Conservation (phyloP, 1,140 invertebrate genomes). For the Formica exsecta region DNA sequence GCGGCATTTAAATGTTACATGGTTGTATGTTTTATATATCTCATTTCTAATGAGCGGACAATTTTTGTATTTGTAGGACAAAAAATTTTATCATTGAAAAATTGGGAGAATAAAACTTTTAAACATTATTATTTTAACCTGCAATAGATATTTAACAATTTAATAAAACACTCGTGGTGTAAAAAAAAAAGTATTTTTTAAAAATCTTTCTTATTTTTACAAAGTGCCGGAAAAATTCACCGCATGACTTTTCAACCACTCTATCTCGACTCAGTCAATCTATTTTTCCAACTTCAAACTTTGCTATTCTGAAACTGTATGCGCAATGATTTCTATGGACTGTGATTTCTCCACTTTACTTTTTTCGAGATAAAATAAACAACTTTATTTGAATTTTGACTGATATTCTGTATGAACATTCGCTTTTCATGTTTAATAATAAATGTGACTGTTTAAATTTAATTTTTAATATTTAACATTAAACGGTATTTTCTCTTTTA, state of each 20-base stretch:
- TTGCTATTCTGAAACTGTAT: slow-evolving; percentile 28
- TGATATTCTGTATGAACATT: not conserved
- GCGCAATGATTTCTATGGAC: slow-evolving; percentile 11
- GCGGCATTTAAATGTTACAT: not conserved
- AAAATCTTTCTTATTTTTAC: slow-evolving; percentile 41
- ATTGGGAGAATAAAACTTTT: not conserved
- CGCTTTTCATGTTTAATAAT: not conserved
- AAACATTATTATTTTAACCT: slow-evolving; percentile 1
- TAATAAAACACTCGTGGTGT: slow-evolving; percentile 6
- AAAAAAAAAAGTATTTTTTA: slow-evolving; percentile 14
- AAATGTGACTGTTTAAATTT: not conserved
- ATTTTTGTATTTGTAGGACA: not conserved
- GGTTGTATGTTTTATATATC: not conserved
- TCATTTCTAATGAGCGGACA: not conserved
- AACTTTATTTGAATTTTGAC: not conserved
- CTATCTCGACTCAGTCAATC: slow-evolving; percentile 25
- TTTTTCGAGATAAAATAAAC: slow-evolving; percentile 21
- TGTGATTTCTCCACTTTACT: slow-evolving; percentile 26
- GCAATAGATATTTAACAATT: not conserved
- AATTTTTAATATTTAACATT: not conserved
- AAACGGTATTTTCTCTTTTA: not conserved
- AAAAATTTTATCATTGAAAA: not conserved
- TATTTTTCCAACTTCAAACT: slow-evolving; percentile 50
- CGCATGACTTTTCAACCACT: slow-evolving; percentile 21
- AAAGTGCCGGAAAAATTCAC: slow-evolving; percentile 3